Percentiles rank a stretch among this genome's conserved stretches.
Conservation (phyloP, 1,140 invertebrate species). For the Cherax destructor region DNA sequence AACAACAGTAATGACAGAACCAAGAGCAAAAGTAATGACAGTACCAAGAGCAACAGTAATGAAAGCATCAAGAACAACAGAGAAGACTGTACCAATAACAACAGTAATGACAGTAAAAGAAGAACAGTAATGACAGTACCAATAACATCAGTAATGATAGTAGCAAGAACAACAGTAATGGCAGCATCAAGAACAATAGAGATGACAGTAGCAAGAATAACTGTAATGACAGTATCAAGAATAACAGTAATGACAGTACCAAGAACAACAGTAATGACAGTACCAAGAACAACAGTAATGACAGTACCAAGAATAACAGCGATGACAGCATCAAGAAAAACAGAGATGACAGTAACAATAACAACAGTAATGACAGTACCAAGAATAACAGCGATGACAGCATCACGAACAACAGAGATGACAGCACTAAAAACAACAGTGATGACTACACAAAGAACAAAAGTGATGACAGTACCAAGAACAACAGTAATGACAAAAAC, state of each 20-base stretch:
- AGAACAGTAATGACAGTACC: slow-evolving; percentile 3
- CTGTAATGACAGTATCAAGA: too few species aligned
- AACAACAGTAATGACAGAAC: neutral
- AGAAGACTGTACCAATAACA: neutral
- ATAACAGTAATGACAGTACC: too few species aligned
- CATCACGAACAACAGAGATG: neutral
- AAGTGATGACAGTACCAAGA: neutral
- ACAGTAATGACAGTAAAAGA: neutral
- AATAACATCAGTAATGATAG: too few species aligned
- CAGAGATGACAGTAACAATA: neutral
- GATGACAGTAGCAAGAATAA: too few species aligned
- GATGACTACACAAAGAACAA: neutral
- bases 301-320: neutral
- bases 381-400: neutral
- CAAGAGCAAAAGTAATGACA: neutral
- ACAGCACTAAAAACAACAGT: neutral
- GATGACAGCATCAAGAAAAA: too few species aligned
- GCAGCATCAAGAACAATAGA: too few species aligned
- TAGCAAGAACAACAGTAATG: too few species aligned
- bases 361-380: neutral
- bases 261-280: too few species aligned
- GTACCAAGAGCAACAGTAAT: neutral
- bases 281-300: neutral
- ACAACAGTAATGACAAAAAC: neutral
- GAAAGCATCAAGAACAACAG: slow-evolving; percentile 4